These are phyloP conservation scores for Cheilosia scutellata DNA, from an alignment of 2,888 invertebrate genomes.

Conservation along the genomic window DNA sequence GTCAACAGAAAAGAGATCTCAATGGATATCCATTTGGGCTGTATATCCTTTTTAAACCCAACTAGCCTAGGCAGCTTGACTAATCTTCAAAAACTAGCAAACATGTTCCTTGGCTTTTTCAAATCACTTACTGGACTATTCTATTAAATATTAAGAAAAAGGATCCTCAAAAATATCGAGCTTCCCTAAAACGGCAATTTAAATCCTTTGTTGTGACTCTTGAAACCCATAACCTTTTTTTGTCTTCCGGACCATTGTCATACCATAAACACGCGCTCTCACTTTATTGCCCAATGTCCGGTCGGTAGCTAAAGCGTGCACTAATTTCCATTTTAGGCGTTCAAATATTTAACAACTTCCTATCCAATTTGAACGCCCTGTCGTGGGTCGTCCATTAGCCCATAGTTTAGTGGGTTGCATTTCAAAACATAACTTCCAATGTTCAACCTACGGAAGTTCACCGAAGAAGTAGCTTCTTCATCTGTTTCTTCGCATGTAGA, in stretches of 20 bases:
- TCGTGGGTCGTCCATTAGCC: slow-evolving; percentile 60
- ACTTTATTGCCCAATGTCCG: slow-evolving; percentile 51
- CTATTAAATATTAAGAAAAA: no score
- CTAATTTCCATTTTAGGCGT: slow-evolving; percentile 69
- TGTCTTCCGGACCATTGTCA: not conserved
- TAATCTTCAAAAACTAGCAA: no score
- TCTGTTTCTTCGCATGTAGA: slow-evolving; percentile 5
- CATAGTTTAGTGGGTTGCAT: slow-evolving; percentile 53
- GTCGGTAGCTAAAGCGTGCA: slow-evolving; percentile 55
- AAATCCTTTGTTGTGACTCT: no score
- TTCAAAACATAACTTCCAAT: slow-evolving; percentile 36
- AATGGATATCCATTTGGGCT: no score
- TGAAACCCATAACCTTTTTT: not conserved
- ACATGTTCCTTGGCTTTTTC: no score
- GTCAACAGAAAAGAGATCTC: no score
- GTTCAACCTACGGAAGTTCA: slow-evolving; percentile 66
- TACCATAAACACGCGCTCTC: slow-evolving; percentile 4
- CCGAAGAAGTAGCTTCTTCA: slow-evolving; percentile 33
- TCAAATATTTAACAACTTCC: slow-evolving; percentile 41
- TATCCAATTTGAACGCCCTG: slow-evolving; percentile 16
- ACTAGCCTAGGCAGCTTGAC: no score
- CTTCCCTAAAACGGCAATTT: no score
- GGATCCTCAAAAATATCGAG: no score
- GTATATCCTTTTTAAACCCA: no score
- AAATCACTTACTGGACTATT: no score